Base-by-base conservation (phyloP, 2,888 invertebrate genomes). In the Archips xylosteana region DNA sequence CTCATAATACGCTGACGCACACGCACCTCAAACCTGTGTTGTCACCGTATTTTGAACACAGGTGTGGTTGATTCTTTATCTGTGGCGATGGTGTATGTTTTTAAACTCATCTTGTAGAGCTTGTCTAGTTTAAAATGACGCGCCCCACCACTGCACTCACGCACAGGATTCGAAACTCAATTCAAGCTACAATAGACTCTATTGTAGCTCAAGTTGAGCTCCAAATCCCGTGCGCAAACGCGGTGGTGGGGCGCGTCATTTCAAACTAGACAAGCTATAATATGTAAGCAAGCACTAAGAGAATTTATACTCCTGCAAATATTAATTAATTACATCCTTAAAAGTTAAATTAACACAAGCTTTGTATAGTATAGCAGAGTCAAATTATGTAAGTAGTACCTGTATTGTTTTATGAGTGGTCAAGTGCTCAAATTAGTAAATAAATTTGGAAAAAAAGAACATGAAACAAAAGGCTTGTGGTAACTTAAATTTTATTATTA, bases 401-500 rank as follows among this genome's bases (percentile, higher is more conserved):
- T 57, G 32, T 69, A 63, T 74, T 42, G 42, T 75, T 71, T 54
- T 68, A 68, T 54, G 75, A 67, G 74, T 74, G 71, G 60, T 75
- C 64, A 67, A 71, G 82, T 84, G 91, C 88, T 91, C 88, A 89
- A 88, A 85, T 83, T 87, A 88, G 82, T 83, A 81, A 78, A 84
- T 87, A 87, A 82, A 84, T 84, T 82, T 83, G 79, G 82, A 84
- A 82, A 83, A 85, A 85, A 74, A 39, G 39, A 45, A 74, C 85
- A 83, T 90, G 83, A 88, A 87, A 84, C 79, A 79, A 87, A 89
- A 92, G 89, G 90, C 92, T 92, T 92, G 89, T 89, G 88, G 87
- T 87, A 87, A 86, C 75, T 79, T 81, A 79, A 83, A 83, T 82
- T 81, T 79, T 80, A 81, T 80, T 77, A 80, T 81, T 80, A 82